Base-by-base conservation (phyloP, 2,888 invertebrate genomes). In the Clepsis dumicolana region DNA sequence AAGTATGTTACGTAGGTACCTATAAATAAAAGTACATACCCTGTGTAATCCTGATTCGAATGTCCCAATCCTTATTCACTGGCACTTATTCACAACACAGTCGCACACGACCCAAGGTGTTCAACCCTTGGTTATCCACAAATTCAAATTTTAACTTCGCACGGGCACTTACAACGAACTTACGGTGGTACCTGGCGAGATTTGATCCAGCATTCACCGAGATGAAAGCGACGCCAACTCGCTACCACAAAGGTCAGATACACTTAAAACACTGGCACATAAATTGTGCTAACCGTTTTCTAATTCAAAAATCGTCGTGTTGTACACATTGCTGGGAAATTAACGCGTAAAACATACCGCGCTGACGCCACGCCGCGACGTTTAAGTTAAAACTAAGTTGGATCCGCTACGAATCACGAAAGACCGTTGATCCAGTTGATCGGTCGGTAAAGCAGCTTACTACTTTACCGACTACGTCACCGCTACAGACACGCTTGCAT, bases 351-450 rank as follows among this genome's bases (percentile, higher is more conserved):
- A 84, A 80, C 80, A 75, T 80, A 80, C 84, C 81, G 83, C 85
- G 89, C 91, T 87, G 82, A 84, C 91, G 83, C 83, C 80, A 79
- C 80, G 85, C 76, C 76, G 80, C 91, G 88, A 80, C 80, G 92
- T 87, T 44, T 88, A 91, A 90, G 85, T 89, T 88, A 83, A 86
- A 92, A 93, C 93, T 93, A 93, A 93, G 90, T 88, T 88, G 84
- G 84, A 84, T 84, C 85, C 86, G 88, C 88, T 89, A 87, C 80
- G 86, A 82, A 84, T 87, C 86, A 77, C 73, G 76, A 88, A 90
- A 91, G 91, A 94, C 94, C 94, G 94, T 94, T 94, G 94, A 90
- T 92, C 92, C 90, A 90, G 87, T 89, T 90, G 85, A 81, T 78
- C 78, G 72, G 89, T 91, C 91, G 92, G 84, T 88, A 88, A 82